Evolutionary conservation across 2,113 vertebrate genomes (phyloP).

Genomic region (Pogona vitticeps): DNA sequence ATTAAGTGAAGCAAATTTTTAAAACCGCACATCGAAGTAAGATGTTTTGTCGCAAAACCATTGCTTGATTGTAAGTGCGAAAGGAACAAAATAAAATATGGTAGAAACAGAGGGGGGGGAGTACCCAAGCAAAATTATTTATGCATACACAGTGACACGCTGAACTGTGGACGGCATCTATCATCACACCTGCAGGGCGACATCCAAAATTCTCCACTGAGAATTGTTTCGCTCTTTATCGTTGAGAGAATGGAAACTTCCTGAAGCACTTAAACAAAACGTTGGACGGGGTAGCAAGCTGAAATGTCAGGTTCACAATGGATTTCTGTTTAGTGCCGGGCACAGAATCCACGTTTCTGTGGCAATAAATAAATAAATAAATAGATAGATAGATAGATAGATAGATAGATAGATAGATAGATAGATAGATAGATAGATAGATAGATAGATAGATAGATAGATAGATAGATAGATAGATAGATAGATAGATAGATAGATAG

Average conservation of each 20-base stretch:
- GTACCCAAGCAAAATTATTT: not conserved
- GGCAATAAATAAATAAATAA: constrained; percentile 31
- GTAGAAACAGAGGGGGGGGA: not conserved
- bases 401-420: no score
- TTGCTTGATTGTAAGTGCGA: not conserved
- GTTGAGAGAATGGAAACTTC: not conserved
- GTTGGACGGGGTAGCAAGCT: not conserved
- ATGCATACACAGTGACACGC: not conserved
- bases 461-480: no score
- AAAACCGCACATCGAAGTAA: not conserved
- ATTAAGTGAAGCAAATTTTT: not conserved
- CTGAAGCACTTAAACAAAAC: not conserved
- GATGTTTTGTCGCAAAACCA: not conserved
- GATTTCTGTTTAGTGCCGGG: constrained; percentile 50
- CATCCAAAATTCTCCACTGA: not conserved
- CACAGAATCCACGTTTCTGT: constrained; percentile 40
- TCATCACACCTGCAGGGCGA: not conserved
- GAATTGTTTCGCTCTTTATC: not conserved
- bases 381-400: no score
- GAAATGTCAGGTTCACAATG: constrained; percentile 49
- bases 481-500: no score
- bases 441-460: no score
- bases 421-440: no score
- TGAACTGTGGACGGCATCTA: not conserved
- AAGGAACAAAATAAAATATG: not conserved